phyloP scores from a whole-genome alignment of 2,888 invertebrate species.

The Tenodera sinensis region DNA sequence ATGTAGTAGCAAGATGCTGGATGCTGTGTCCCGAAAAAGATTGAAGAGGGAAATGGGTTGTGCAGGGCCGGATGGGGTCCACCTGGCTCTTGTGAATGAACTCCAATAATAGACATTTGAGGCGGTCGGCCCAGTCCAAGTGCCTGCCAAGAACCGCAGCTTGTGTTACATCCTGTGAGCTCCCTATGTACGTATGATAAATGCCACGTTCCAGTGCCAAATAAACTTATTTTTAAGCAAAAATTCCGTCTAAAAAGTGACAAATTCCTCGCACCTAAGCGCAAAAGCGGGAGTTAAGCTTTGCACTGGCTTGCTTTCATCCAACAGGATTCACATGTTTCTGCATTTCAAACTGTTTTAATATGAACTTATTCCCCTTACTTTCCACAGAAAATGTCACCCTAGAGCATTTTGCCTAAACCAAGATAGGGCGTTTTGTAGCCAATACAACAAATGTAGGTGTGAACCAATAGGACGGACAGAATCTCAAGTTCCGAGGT shows the following conservation, averaged over 20 bases:
- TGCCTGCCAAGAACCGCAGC: neutral
- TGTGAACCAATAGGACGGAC: no score
- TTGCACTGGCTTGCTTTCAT: neutral
- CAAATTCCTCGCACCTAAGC: neutral
- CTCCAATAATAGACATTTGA: neutral
- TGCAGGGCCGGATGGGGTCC: neutral
- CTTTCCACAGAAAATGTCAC: neutral
- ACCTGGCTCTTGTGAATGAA: neutral
- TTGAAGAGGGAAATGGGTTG: neutral
- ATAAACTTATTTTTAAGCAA: neutral
- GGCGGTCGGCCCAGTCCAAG: neutral
- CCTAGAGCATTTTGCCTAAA: neutral
- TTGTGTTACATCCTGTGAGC: neutral
- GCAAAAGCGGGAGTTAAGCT: neutral
- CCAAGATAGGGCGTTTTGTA: no score
- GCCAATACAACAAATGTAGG: no score
- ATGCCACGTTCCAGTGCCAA: neutral
- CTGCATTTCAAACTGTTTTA: neutral
- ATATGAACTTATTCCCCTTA: neutral
- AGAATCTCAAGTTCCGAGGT: no score
- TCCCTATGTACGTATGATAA: neutral
- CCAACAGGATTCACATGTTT: neutral
- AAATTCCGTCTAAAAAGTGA: neutral
- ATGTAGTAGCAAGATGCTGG: neutral
- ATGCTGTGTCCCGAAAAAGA: neutral